Percentiles rank a stretch among this genome's conserved stretches.
Evolutionary conservation across 2,797 vertebrate genomes (phyloP).

Genomic region (Cossypha niveicapilla): DNA sequence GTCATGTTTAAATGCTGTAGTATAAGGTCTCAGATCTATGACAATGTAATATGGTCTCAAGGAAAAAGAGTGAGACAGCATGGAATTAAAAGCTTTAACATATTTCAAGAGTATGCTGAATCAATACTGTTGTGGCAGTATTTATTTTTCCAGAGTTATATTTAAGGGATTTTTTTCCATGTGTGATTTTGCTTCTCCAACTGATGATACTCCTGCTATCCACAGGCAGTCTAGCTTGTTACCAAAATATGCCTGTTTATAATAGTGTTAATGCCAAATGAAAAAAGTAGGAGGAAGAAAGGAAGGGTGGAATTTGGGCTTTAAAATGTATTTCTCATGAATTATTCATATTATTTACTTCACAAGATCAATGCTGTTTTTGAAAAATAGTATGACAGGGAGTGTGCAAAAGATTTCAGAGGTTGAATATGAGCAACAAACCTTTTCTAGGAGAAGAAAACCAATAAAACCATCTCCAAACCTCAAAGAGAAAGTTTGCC

Average conservation of each 20-base stretch:
- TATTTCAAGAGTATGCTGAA: background rate
- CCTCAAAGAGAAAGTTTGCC: conserved; percentile 5
- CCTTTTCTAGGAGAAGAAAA: background rate
- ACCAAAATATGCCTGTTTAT: background rate
- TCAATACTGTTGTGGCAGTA: background rate
- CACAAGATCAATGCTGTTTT: conserved; percentile 11
- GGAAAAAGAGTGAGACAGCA: background rate
- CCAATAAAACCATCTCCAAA: background rate
- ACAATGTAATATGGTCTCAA: background rate
- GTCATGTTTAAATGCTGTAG: background rate
- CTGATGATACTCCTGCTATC: background rate
- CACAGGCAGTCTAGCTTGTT: background rate
- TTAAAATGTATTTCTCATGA: conserved; percentile 44
- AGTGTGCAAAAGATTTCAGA: background rate
- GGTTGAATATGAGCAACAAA: background rate
- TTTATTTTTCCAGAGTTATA: background rate
- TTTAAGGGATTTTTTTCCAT: background rate
- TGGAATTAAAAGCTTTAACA: background rate
- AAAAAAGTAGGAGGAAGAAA: background rate
- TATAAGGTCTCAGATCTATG: background rate
- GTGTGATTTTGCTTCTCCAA: background rate
- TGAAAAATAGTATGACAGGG: background rate
- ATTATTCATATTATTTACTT: conserved; percentile 62
- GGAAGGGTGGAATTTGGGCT: background rate
- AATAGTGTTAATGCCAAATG: background rate